Conservation (phyloP, 2,113 vertebrate genomes). For the Sinosuthora webbiana region DNA sequence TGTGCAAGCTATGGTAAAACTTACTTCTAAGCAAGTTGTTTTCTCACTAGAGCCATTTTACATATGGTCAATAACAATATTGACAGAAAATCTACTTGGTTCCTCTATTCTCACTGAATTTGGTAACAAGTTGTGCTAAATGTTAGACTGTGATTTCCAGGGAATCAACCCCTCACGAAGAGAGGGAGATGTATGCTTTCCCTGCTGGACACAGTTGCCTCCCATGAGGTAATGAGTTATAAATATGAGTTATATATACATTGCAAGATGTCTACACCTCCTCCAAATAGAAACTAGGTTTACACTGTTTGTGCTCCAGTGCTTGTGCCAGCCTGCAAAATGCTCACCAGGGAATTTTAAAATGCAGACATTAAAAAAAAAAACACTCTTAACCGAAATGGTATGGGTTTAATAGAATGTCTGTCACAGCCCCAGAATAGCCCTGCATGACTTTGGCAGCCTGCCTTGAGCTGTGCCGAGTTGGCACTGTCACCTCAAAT, state of each 20-base stretch:
- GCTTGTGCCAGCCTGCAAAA: neutral
- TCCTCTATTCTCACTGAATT: neutral
- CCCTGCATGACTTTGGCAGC: conserved; percentile 1
- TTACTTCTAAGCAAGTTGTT: neutral
- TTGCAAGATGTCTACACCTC: conserved; percentile 10
- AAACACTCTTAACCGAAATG: neutral
- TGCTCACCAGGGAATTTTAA: conserved; percentile 30
- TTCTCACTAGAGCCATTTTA: neutral
- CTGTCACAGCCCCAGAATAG: conserved; percentile 32
- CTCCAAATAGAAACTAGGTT: conserved; percentile 10
- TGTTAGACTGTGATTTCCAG: neutral
- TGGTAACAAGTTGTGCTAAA: neutral
- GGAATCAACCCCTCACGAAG: neutral
- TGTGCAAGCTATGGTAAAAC: neutral
- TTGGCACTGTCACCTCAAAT: neutral
- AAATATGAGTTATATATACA: conserved; percentile 40
- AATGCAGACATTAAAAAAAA: conserved; percentile 49
- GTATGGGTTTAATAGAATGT: neutral
- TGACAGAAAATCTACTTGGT: neutral
- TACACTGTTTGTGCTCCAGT: neutral
- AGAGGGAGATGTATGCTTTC: neutral
- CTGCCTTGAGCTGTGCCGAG: neutral
- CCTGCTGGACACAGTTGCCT: neutral
- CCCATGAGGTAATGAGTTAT: conserved; percentile 32
- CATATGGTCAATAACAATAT: neutral